These are phyloP conservation scores for Marasmarcha lunaedactyla DNA, from an alignment of 2,888 invertebrate species.

Conservation along the genomic window DNA sequence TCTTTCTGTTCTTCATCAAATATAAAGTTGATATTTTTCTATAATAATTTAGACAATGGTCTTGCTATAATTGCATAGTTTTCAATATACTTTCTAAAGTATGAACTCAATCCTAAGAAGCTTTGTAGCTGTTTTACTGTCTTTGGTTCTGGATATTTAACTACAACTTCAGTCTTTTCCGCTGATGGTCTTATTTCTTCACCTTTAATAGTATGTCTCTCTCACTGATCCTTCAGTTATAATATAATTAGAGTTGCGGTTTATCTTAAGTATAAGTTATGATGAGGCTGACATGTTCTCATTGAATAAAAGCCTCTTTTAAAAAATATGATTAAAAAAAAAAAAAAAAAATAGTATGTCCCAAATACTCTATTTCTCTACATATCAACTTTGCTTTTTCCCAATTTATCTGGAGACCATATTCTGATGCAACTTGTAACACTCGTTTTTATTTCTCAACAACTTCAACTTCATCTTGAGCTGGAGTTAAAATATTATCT, in stretches of 20 bases:
- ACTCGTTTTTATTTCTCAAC: background rate
- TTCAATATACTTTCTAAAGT: conserved; percentile 8
- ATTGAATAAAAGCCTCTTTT: too few species aligned
- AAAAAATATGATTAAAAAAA: too few species aligned
- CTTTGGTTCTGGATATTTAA: background rate
- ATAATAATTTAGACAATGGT: conserved; percentile 11
- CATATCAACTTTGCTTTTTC: background rate
- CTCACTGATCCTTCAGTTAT: too few species aligned
- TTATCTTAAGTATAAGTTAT: too few species aligned
- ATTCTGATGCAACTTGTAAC: background rate
- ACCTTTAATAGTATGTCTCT: background rate
- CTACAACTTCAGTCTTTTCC: background rate
- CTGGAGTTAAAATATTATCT: background rate
- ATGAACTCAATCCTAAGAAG: background rate
- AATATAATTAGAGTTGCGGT: too few species aligned
- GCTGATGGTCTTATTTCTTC: background rate
- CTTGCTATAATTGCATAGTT: conserved; percentile 13
- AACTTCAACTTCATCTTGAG: background rate
- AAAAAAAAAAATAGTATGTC: too few species aligned
- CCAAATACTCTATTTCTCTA: background rate
- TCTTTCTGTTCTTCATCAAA: conserved; percentile 10
- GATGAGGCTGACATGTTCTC: too few species aligned
- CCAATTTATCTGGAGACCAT: background rate
- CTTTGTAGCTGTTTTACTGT: background rate
- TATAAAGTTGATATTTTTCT: conserved; percentile 8